phyloP scores from a whole-genome alignment of 1,140 invertebrate genomes.

The Psix sp. region DNA sequence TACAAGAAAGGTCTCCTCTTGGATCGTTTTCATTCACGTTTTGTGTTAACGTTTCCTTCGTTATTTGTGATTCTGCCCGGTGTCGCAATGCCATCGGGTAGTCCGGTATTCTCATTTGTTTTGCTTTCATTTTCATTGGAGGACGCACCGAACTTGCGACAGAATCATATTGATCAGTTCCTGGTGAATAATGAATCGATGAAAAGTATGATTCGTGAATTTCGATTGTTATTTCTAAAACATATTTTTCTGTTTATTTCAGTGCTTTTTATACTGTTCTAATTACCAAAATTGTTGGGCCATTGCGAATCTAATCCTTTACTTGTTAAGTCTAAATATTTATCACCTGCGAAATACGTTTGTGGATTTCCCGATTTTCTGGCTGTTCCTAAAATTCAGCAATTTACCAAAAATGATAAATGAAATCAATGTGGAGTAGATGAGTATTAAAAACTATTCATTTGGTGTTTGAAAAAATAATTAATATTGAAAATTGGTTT shows the following conservation, averaged over 20 bases:
- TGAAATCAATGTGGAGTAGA: neutral
- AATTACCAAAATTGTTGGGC: neutral
- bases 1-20: conserved; percentile 73
- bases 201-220: conserved; percentile 70
- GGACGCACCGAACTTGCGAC: conserved; percentile 6
- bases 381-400: conserved; percentile 12
- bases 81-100: conserved; percentile 30
- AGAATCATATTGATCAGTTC: conserved; percentile 14
- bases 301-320: conserved; percentile 7
- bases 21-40: conserved; percentile 35
- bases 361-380: conserved; percentile 17
- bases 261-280: conserved; percentile 65
- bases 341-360: conserved; percentile 10
- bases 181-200: conserved; percentile 44
- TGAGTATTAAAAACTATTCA: too few species aligned
- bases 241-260: conserved; percentile 71
- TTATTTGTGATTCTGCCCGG: conserved; percentile 16
- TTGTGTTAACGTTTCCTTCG: conserved; percentile 14
- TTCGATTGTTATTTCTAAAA: conserved; percentile 67
- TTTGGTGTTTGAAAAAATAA: too few species aligned
- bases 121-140: conserved; percentile 7
- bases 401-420: neutral
- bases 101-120: conserved; percentile 43
- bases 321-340: conserved; percentile 12
- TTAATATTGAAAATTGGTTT: neutral